Percentiles rank a stretch among this genome's conserved stretches.
phyloP scores from a whole-genome alignment of 1,140 invertebrate species.

The Cephus cinctus region DNA sequence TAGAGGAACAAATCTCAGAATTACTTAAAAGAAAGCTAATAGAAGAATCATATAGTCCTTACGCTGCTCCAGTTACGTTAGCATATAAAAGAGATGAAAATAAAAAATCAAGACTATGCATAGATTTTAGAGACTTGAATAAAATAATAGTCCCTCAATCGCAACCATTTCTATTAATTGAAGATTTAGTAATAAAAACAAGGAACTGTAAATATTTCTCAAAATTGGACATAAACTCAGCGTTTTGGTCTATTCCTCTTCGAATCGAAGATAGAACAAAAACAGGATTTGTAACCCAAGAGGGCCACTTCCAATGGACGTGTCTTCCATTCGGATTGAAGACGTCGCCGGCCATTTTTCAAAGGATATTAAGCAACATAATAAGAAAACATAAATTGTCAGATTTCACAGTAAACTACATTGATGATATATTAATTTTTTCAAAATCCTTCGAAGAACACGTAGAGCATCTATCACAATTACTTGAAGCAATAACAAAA shows the following conservation, averaged over 20 bases:
- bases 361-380: conserved; percentile 25
- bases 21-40: conserved; percentile 18
- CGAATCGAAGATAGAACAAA: conserved; percentile 33
- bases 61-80: conserved; percentile 22
- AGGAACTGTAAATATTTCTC: conserved; percentile 18
- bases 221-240: conserved; percentile 36
- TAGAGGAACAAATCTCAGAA: conserved; percentile 18
- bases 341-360: conserved; percentile 38
- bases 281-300: conserved; percentile 40
- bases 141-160: conserved; percentile 17
- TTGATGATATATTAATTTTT: conserved; percentile 26
- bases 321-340: conserved; percentile 37
- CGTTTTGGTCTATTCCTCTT: conserved; percentile 40
- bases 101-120: conserved; percentile 16
- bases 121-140: conserved; percentile 19
- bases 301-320: conserved; percentile 38
- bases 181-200: conserved; percentile 15
- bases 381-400: conserved; percentile 17
- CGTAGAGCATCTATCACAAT: conserved; percentile 7
- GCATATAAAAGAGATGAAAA: conserved; percentile 17
- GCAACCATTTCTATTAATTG: conserved; percentile 21
- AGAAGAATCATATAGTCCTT: conserved; percentile 23
- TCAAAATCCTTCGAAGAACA: conserved; percentile 19
- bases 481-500: conserved; percentile 14
- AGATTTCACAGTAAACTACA: conserved; percentile 19